Evolutionary conservation across 2,888 invertebrate species (phyloP).

Genomic region (Trichacis sp.): DNA sequence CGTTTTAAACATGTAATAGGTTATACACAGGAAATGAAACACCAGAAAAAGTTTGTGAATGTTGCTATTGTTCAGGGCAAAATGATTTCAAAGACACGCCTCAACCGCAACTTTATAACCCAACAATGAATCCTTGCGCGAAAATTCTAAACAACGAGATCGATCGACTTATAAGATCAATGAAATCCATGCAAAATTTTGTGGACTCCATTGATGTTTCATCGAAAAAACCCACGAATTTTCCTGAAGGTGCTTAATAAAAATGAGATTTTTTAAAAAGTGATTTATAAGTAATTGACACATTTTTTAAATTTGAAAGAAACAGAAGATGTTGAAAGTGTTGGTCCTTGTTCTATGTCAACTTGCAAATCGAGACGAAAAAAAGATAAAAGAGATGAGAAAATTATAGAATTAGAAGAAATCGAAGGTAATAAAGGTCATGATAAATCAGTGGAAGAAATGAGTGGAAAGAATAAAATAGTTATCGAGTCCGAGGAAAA

Average conservation of each 20-base stretch:
- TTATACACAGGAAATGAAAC: conserved; percentile 53
- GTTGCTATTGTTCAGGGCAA: neutral
- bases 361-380: conserved; percentile 36
- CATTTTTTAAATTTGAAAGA: neutral
- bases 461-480: neutral
- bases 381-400: neutral
- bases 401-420: neutral
- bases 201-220: neutral
- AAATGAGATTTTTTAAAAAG: too few relatives aligned
- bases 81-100: neutral
- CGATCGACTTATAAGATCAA: neutral
- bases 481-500: neutral
- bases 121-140: neutral
- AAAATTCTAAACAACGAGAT: neutral
- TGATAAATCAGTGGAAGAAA: neutral
- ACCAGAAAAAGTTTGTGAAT: conserved; percentile 11
- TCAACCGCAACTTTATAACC: neutral
- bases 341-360: conserved; percentile 38
- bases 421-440: neutral
- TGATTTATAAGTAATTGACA: too few relatives aligned
- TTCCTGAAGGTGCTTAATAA: neutral
- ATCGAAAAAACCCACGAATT: neutral
- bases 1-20: neutral
- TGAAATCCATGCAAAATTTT: neutral
- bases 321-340: neutral